A percentile compares a stretch with the other conserved stretches of the same genome.
These are phyloP conservation scores for Tyto alba DNA, from an alignment of 2,113 vertebrate genomes.

Conservation along the genomic window DNA sequence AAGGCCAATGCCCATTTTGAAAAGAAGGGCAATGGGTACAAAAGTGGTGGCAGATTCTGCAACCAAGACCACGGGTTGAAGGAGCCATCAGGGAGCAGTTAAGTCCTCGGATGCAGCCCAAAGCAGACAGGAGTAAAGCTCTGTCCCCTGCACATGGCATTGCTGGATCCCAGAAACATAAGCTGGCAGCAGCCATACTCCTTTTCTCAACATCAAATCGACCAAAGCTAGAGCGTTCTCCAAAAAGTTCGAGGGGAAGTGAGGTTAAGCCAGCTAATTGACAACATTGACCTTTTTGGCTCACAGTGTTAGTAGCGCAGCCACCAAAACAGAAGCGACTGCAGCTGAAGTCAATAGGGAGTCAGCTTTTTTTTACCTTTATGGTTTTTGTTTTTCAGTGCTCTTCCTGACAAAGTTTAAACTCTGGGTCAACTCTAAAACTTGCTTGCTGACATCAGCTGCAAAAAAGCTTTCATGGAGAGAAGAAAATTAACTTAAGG, in stretches of 20 bases:
- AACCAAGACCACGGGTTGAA: not conserved
- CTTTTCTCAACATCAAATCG: not conserved
- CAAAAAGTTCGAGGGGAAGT: slow-evolving; percentile 16
- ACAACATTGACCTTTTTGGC: slow-evolving; percentile 46
- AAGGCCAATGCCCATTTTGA: not conserved
- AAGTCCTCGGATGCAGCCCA: not conserved
- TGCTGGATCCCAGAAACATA: not conserved
- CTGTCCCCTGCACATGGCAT: accelerated
- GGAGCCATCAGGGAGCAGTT: not conserved
- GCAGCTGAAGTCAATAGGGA: not conserved
- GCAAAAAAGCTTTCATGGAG: not conserved
- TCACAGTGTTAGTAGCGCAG: not conserved
- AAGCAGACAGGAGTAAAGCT: not conserved
- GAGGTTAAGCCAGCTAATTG: slow-evolving; percentile 57
- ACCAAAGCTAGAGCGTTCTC: not conserved
- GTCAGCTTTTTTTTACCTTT: not conserved
- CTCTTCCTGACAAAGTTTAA: slow-evolving; percentile 14
- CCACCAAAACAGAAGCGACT: slow-evolving; percentile 44
- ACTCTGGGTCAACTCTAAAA: not conserved
- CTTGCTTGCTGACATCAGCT: not conserved
- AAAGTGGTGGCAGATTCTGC: not conserved
- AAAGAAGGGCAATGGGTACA: not conserved
- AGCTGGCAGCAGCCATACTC: not conserved
- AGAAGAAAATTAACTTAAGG: not conserved
- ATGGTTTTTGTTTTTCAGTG: not conserved